Base-by-base conservation (phyloP, 2,113 vertebrate species). In the Phyllopteryx taeniolatus region DNA sequence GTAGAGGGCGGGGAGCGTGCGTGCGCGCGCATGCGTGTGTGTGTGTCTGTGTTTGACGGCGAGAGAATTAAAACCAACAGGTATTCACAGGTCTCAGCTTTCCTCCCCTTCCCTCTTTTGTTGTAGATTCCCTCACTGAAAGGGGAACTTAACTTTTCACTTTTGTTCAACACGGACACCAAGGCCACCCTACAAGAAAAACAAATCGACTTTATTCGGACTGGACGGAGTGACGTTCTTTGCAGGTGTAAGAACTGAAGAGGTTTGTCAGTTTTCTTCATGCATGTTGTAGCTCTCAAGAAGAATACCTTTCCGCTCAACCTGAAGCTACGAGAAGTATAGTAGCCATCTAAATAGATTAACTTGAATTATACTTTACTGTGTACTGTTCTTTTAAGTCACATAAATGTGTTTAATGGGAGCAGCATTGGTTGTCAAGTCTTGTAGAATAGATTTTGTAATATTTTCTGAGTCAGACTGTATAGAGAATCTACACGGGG, bases 61-160 rank as follows among this genome's bases (percentile, higher is more conserved):
- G 12, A 56, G 20, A 8, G 8, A 44, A 53, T 66, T 56, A 81
- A 79, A 64, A 14, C 8, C 69, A 72, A 64, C 71, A 86, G 78
- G 78, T 84, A 83, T 74, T 88, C 68, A 72, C 54, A 60, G 64
- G 67, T 75, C 27, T 80, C 73, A 0, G 27, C 39, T 85, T 85
- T 86, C 80, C 80, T 84, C 77, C 78, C 49, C 82, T 83, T 76
- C 69, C 69, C 78, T 51, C 66, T 71, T 66, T 85, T 77, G 74
- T 83, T 73, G 0, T 44, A 68, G 62, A 70, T 82, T 68, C 44
- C 59, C 69, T 72, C 57, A 78, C 61, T 73, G 65, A 72, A 73
- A 74, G n/a, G 35, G 73, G 72, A 80, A 76, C 61, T 67, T 67
- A 10, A 49, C 11, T 44, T 20, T n/a, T 70, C 13, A 20, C 71